phyloP scores from a whole-genome alignment of 2,888 invertebrate genomes.

The Ramazzottius varieornatus region DNA sequence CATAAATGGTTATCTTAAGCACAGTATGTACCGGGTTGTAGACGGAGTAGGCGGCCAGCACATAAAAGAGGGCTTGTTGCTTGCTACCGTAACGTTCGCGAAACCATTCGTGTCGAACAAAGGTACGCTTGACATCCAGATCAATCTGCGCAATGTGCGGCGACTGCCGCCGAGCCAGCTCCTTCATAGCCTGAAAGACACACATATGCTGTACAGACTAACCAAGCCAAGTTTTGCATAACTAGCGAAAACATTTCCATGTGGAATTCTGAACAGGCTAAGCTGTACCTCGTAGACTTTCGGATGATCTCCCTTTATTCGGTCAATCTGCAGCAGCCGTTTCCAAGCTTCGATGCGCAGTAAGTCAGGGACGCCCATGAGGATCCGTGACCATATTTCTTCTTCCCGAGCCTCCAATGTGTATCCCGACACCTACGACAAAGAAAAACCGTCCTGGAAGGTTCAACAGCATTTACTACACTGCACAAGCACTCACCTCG shows the following conservation, averaged over 20 bases:
- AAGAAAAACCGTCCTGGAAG: too few relatives aligned
- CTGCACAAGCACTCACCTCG: too few relatives aligned
- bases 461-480: too few relatives aligned
- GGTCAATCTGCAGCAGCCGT: constrained; percentile 49
- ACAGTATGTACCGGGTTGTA: constrained; percentile 56
- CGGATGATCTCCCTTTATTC: constrained; percentile 44
- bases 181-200: constrained; percentile 43
- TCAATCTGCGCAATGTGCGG: constrained; percentile 94
- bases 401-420: too few relatives aligned
- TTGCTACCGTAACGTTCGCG: constrained; percentile 76
- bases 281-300: constrained; percentile 50
- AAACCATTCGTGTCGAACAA: constrained; percentile 69
- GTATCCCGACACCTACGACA: too few relatives aligned
- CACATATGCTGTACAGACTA: constrained; percentile 4
- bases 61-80: constrained; percentile 81
- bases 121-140: constrained; percentile 93
- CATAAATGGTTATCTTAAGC: constrained; percentile 23
- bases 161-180: constrained; percentile 60
- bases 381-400: too few relatives aligned
- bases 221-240: too few relatives aligned
- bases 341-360: constrained; percentile 58
- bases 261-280: too few relatives aligned
- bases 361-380: constrained; percentile 87
- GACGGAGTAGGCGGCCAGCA: constrained; percentile 87
- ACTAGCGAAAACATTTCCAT: too few relatives aligned